Evolutionary conservation across 1,140 invertebrate species (phyloP).

Genomic region (Eubasilissa regina): DNA sequence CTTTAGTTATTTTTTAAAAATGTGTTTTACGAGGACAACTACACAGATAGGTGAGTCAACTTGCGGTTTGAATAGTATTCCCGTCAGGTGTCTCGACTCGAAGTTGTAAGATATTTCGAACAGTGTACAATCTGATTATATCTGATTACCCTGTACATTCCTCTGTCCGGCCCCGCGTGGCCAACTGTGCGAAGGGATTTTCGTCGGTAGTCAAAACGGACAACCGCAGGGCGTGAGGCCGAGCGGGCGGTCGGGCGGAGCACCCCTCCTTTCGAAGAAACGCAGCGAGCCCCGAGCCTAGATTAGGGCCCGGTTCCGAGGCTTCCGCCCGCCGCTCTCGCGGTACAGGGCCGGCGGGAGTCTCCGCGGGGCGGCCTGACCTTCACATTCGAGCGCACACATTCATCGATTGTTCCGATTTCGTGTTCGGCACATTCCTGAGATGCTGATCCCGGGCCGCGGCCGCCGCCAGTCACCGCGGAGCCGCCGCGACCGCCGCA

Average conservation of each 20-base stretch:
- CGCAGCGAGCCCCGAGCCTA: not conserved
- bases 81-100: no score
- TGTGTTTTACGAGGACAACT: no score
- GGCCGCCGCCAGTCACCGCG: not conserved
- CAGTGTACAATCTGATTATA: no score
- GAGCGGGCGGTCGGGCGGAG: not conserved
- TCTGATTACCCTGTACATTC: no score
- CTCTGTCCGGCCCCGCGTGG: no score
- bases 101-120: no score
- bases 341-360: not conserved
- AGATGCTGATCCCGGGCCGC: conserved; percentile 18
- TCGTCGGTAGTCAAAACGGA: no score
- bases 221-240: not conserved
- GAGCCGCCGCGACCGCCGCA: conserved; percentile 3
- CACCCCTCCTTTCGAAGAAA: not conserved
- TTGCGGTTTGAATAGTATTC: no score
- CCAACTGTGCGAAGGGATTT: no score
- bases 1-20: no score
- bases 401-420: conserved; percentile 46
- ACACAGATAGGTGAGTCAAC: no score
- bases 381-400: conserved; percentile 39
- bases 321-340: not conserved
- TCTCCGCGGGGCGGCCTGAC: not conserved
- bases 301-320: no score
- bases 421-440: conserved; percentile 41